These are phyloP conservation scores for Clarias platycephalus DNA, from an alignment of 2,797 vertebrate genomes.

Conservation along the genomic window DNA sequence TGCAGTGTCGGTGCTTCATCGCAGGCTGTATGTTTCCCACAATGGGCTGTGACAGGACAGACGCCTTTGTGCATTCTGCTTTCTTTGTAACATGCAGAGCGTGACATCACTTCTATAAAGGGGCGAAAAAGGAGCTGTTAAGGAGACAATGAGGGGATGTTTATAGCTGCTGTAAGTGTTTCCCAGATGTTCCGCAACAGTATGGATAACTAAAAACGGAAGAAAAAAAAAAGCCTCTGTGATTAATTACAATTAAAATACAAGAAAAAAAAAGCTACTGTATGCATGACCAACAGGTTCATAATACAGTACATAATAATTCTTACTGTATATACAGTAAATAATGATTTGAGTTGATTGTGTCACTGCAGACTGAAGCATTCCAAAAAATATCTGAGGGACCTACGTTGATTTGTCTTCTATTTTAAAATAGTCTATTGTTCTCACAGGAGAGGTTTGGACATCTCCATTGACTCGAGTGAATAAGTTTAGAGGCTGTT, in stretches of 20 bases:
- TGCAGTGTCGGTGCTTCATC: neutral
- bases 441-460: neutral
- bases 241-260: neutral
- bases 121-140: neutral
- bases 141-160: constrained; percentile 1
- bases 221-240: neutral
- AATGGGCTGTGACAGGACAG: too few relatives aligned
- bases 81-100: neutral
- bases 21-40: neutral
- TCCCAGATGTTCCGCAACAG: neutral
- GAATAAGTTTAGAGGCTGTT: neutral
- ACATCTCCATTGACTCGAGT: neutral
- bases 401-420: neutral
- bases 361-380: neutral
- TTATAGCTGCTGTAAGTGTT: neutral
- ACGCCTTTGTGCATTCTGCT: neutral
- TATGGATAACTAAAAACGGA: neutral
- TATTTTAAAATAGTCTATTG: constrained; percentile 28
- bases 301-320: neutral
- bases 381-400: neutral
- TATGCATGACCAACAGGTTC: too few relatives aligned
- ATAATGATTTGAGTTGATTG: neutral
- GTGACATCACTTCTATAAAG: neutral
- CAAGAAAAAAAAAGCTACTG: too few relatives aligned
- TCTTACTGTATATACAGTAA: neutral